Base-by-base conservation (phyloP, 2,113 vertebrate genomes). In the Toxotes chatareus region DNA sequence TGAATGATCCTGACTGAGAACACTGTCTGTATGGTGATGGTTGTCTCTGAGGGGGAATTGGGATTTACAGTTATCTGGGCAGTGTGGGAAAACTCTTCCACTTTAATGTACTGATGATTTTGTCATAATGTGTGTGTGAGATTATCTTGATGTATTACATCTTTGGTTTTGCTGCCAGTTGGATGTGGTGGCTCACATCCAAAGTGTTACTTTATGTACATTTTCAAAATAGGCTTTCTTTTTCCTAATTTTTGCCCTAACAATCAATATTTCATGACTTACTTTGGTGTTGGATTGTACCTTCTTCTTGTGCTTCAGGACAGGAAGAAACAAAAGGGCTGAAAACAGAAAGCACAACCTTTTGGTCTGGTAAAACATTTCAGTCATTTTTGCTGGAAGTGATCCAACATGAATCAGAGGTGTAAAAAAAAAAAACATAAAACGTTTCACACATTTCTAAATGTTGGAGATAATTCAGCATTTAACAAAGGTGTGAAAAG, bases 1-100 rank as follows among this genome's bases (percentile, higher is more conserved):
- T 21, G 16, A 85, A 66, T 63, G 27, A 73, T 73, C 27, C 68
- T 51, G 32, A 76, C 38, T 40, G 10, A 67, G 17, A 72, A 69
- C 60, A 57, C 23, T 73, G 21, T 67, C 40, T 73, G 66, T n/a
- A 34, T 27, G 27, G 27, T 27, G 27, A 27, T 27, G 27, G 27
- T 27, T 27, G 27, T 27, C 27, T 27, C 27, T 1, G 27, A 27
- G 27, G 27, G 27, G 27, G 27, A 27, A 44, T 71, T 57, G 44
- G 38, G 23, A 32, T 70, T 66, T 32, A 46, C 27, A n/a, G 12
- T 66, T 71, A 72, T 64, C 0, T 7, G 21, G 78, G 62, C 72
- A 65, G 61, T 60, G 13, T 57, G 38, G 27, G 7, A 59, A 61
- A 82, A 71, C 1, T 8, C 38, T 31, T 46, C 31, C 47, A 62